Evolutionary conservation across 2,888 invertebrate genomes (phyloP).

Genomic region (Leptinotarsa haldemani): DNA sequence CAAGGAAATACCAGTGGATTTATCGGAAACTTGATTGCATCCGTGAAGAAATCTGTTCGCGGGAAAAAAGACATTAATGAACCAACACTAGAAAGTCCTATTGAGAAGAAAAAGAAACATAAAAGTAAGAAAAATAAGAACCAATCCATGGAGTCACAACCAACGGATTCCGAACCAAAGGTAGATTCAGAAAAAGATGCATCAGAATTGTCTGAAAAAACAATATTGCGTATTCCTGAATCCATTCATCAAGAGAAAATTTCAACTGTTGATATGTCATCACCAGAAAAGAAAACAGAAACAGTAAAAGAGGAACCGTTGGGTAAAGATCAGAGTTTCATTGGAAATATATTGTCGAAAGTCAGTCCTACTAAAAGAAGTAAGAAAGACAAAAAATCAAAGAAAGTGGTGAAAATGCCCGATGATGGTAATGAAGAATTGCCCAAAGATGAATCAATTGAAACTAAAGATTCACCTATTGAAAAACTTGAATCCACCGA

Average conservation of each 20-base stretch:
- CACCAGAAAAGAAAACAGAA: slow-evolving; percentile 28
- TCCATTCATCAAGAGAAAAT: slow-evolving; percentile 19
- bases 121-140: slow-evolving; percentile 8
- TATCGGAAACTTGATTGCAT: slow-evolving; percentile 28
- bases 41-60: slow-evolving; percentile 31
- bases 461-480: not conserved
- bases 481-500: no score
- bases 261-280: not conserved
- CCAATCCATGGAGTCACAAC: not conserved
- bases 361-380: slow-evolving; percentile 40
- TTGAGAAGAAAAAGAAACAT: slow-evolving; percentile 11
- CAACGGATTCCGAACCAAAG: not conserved
- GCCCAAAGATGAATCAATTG: not conserved
- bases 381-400: slow-evolving; percentile 37
- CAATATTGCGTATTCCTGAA: not conserved
- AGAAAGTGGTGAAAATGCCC: slow-evolving; percentile 19
- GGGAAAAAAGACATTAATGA: slow-evolving; percentile 22
- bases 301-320: slow-evolving; percentile 13
- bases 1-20: slow-evolving; percentile 25
- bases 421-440: not conserved
- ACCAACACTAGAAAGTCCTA: not conserved
- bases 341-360: slow-evolving; percentile 45
- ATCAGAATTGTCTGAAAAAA: not conserved
- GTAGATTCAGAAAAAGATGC: not conserved
- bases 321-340: slow-evolving; percentile 39